Evolutionary conservation across 2,797 vertebrate species (phyloP), one percentile per base, ranked within the genome.

Genomic region (Acestrorhynchus altus): DNA sequence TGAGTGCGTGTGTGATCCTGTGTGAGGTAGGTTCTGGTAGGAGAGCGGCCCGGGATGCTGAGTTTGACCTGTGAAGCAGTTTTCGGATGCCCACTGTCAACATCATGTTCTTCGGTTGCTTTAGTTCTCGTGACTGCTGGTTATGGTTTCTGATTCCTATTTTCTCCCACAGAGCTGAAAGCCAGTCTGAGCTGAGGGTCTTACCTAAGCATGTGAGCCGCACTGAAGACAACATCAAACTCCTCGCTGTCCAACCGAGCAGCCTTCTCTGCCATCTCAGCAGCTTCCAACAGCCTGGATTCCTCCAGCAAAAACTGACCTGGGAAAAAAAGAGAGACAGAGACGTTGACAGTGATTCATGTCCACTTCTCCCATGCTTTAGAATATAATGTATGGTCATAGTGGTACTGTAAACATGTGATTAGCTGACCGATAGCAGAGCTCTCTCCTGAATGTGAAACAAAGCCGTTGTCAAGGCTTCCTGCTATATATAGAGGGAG

Each of bases 221-320:
- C 97, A 49, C 96, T 99, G 92, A 99, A 99, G 84, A 99, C 96
- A 87, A 99, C 97, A 82, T 99, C 97, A 85, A 99, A 99, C 89
- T 99, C 98, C 0, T 81, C 90, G 64, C 94, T 92, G 90, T 99
- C 98, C 4, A 99, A 91, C 65, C 94, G 95, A 0, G 96, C 98
- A 0, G 98, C 98, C 84, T 96, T 99, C 90, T 98, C 94, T 26
- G 98, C 97, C 97, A 99, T 99, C 89, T 97, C 96, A 0, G 98
- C 97, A 8, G 98, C 97, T 93, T 99, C 97, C 85, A 96, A 86
- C 79, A 98, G 89, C 66, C 98, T 96, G 0, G 95, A 95, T 84
- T 99, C 96, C 90, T 99, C 98, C 81, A 99, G 92, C 84, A 99
- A 95, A 94, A 99, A 99, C 83, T 99, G 98, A 91, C 97, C 98